Evolutionary conservation across 2,797 vertebrate genomes (phyloP).

Genomic region (Pseudochaenichthys georgianus): DNA sequence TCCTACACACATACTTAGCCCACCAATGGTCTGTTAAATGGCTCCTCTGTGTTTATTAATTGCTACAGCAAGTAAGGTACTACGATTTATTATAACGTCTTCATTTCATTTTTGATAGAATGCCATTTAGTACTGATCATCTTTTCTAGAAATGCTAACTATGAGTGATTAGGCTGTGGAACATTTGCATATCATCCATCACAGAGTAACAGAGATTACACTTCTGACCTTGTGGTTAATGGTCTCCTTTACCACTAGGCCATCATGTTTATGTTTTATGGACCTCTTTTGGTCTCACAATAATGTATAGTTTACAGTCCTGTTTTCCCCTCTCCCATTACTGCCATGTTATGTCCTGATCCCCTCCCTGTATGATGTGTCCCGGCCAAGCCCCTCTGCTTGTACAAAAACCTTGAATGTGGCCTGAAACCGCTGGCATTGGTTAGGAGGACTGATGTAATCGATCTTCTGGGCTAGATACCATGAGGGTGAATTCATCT

Average conservation of each 20-base stretch:
- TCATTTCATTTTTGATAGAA: conserved; percentile 27
- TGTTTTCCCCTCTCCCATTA: conserved; percentile 12
- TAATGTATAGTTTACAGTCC: conserved; percentile 6
- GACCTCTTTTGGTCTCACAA: conserved; percentile 4
- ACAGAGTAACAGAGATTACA: not conserved
- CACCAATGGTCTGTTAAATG: conserved; percentile 48
- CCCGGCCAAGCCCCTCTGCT: conserved; percentile 14
- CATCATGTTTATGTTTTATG: not conserved
- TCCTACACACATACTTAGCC: conserved; percentile 39
- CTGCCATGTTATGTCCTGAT: not conserved
- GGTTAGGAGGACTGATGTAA: conserved; percentile 49
- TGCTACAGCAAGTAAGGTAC: not conserved
- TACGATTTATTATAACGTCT: conserved; percentile 6
- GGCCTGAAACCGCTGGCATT: conserved; percentile 17
- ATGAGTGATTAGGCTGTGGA: not conserved
- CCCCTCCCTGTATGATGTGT: conserved; percentile 25
- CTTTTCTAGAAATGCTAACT: conserved; percentile 2
- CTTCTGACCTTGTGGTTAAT: not conserved
- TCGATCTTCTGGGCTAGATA: conserved; percentile 46
- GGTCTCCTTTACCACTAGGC: not conserved
- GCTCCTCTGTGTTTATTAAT: conserved; percentile 24
- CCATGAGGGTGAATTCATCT: conserved; percentile 61
- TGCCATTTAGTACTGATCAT: not conserved
- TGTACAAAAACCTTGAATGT: conserved; percentile 20
- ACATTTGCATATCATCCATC: conserved; percentile 1